Conservation (phyloP, 2,113 vertebrate genomes). For the Leucosticte australis region DNA sequence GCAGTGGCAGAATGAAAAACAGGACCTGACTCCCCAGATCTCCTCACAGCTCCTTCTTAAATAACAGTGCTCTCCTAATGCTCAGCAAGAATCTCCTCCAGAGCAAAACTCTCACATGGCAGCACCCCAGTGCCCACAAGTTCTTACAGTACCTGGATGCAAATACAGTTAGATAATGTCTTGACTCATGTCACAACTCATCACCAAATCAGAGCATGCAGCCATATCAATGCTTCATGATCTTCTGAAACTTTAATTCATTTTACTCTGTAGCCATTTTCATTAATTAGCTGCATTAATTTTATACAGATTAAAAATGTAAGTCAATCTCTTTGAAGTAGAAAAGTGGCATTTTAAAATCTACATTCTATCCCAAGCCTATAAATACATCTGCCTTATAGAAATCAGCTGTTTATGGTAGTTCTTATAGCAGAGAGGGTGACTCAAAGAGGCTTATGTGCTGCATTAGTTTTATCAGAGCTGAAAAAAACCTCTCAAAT, state of each 20-base stretch:
- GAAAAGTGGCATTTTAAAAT: constrained; percentile 30
- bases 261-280: neutral
- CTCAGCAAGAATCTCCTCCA: neutral
- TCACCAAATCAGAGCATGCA: neutral
- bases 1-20: neutral
- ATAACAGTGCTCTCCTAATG: neutral
- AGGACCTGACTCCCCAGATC: neutral
- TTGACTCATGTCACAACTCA: neutral
- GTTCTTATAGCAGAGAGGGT: constrained; percentile 32
- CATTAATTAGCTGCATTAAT: constrained; percentile 32
- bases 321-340: constrained; percentile 9
- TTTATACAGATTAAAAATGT: constrained; percentile 23
- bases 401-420: constrained; percentile 48
- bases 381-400: constrained; percentile 45
- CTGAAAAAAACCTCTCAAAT: neutral
- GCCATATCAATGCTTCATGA: neutral
- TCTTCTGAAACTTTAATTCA: constrained; percentile 21
- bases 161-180: neutral
- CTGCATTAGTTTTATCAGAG: constrained; percentile 41
- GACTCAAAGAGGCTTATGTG: constrained; percentile 54
- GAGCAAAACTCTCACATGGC: neutral
- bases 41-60: neutral
- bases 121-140: neutral
- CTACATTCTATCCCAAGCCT: constrained; percentile 16
- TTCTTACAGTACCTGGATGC: neutral